Evolutionary conservation across 2,888 invertebrate species (phyloP), one percentile per base, ranked within the genome.

Genomic region (Lasiommata megera): DNA sequence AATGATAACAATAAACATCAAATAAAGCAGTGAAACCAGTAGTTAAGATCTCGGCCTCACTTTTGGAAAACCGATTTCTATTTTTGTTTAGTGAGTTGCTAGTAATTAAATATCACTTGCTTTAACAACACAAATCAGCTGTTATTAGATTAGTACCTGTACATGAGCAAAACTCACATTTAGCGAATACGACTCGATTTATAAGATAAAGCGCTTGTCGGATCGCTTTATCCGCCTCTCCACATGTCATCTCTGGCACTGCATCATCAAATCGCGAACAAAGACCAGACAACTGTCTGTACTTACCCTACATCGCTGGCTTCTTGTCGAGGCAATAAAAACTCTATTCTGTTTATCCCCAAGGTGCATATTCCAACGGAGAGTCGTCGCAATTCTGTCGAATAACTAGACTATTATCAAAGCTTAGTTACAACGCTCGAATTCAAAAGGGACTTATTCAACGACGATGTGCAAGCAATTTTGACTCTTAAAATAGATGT

Each of bases 341-440:
- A 55, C 53, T 55, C 34, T 56, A 58, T 58, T 17, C 8, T 31
- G 23, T 28, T 34, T 11, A 6, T 11, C 11, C 34, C 44, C 37
- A 53, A 53, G 44, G 31, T 23, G n/a, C 38, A 51, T 29, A 44
- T 11, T 23, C 1, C n/a, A 28, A 31, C n/a, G 48, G 38, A 23
- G 40, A 61, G 54, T 43, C 63, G 68, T 73, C 77, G 73, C 78
- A 81, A 75, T 75, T 71, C 76, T 75, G 72, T 67, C 72, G 72
- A 69, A 76, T 70, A 70, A 73, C 71, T 66, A 63, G 61, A 66
- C 76, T 74, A 80, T 78, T 79, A 79, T 76, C 74, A 74, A 73
- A 75, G 80, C 79, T 79, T 77, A 78, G 79, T 76, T 78, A 77
- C 74, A 68, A 67, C 38, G 54, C 17, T 44, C 28, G 8, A 29